Percentiles rank a stretch among this genome's conserved stretches.
Conservation (phyloP, 2,113 vertebrate genomes). For the Burhinus bistriatus region DNA sequence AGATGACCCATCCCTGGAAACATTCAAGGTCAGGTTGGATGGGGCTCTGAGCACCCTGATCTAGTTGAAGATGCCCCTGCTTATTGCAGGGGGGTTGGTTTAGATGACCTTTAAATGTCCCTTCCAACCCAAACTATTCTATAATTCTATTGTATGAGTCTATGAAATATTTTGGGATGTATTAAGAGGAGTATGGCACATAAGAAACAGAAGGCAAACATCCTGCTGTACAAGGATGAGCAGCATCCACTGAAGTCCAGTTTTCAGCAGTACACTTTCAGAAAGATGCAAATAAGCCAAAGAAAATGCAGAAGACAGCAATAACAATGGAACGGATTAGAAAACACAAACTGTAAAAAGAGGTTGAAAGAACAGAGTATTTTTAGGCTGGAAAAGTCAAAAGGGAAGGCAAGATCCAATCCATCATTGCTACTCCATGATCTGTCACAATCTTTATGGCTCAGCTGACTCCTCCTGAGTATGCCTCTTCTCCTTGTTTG, state of each 20-base stretch:
- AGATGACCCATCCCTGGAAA: background rate
- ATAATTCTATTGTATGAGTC: background rate
- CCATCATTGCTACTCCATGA: background rate
- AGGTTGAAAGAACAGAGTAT: background rate
- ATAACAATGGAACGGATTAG: background rate
- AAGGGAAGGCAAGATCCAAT: background rate
- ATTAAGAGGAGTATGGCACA: background rate
- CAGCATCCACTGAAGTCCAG: background rate
- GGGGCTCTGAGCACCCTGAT: background rate
- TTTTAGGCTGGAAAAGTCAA: background rate
- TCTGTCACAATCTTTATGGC: background rate
- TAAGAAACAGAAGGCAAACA: background rate
- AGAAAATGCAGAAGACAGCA: background rate
- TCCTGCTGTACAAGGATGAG: background rate
- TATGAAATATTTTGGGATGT: background rate
- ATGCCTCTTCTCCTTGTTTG: background rate
- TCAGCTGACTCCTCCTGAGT: background rate
- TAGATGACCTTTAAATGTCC: background rate
- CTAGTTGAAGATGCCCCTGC: background rate
- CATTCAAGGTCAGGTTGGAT: background rate
- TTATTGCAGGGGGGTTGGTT: background rate
- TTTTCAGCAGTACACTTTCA: background rate
- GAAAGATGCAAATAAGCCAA: background rate
- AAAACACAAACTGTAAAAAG: background rate
- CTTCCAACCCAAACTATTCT: background rate